phyloP scores from a whole-genome alignment of 2,113 vertebrate genomes.

The Oncorhynchus clarkii region DNA sequence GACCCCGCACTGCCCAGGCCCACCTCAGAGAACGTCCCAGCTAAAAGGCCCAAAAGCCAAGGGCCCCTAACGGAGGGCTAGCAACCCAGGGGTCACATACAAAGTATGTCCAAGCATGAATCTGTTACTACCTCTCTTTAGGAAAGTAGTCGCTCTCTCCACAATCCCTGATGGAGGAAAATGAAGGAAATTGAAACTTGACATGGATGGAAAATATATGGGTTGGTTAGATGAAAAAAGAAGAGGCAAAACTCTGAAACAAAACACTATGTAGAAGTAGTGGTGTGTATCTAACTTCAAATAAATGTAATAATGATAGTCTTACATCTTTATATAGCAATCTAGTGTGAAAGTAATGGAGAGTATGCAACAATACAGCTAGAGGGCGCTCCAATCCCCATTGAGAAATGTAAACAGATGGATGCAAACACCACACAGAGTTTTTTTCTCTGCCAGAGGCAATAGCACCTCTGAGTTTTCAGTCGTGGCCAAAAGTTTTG shows the following conservation, averaged over 20 bases:
- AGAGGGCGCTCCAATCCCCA: too few species aligned
- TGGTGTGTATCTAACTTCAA: background rate
- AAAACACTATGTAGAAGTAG: background rate
- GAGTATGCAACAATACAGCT: too few species aligned
- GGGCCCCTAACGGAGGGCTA: too few species aligned
- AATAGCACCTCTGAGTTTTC: too few species aligned
- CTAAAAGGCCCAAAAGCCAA: background rate
- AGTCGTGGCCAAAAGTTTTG: too few species aligned
- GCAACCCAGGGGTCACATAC: conserved; percentile 46
- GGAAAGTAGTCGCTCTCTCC: conserved; percentile 85
- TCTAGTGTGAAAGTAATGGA: too few species aligned
- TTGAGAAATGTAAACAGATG: too few species aligned
- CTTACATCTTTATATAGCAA: too few species aligned
- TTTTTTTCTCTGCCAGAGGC: too few species aligned
- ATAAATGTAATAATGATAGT: too few species aligned
- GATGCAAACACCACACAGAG: too few species aligned
- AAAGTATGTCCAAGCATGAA: conserved; percentile 71
- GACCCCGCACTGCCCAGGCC: background rate
- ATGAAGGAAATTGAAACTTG: conserved; percentile 70
- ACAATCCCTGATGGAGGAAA: conserved; percentile 85
- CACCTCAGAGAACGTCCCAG: background rate
- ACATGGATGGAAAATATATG: conserved; percentile 50
- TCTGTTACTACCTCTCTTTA: conserved; percentile 88
- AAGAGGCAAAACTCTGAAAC: background rate
- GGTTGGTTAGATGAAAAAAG: conserved; percentile 29